Evolutionary conservation across 37 sponge, comb jelly and placozoan genomes (phyloP), one percentile per base, ranked within the genome.

Genomic region (Hexactinellida sp.): DNA sequence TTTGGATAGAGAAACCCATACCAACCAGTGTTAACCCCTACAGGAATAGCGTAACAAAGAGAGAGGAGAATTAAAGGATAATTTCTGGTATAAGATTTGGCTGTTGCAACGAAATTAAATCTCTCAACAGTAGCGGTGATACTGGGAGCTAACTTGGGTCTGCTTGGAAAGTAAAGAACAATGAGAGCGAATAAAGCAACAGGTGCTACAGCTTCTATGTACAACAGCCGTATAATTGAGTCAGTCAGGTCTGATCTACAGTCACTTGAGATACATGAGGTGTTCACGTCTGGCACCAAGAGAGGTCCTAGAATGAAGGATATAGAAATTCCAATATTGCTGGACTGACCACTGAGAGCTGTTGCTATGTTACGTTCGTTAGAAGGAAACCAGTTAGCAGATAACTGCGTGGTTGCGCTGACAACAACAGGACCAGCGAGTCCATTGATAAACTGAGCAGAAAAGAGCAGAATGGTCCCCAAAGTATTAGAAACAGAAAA

Each of bases 21-120:
- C 76, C 76, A 63, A n/a, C 76, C 76, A 63, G 30, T n/a, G 34
- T 63, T 63, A 10, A 63, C 76, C 76, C 76, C 76, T n/a, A 63
- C 76, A 63, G 76, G 76, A 32, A 63, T 63, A 63, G 76, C 76
- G 34, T 63, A 63, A 23, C 76, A 63, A 23, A 63, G 76, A 63
- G 76, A 63, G 25, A 63, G 76, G 30, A 63, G 76, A 63, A 63
- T 63, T 1, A 63, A 23, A 63, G 76, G 76, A 23, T 63, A 63
- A 28, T 63, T 63, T 3, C 76, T 7, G 76, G 30, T 21, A n/a
- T 63, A 63, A 28, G 28, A 63, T n/a, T 63, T 63, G 28, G 13
- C 34, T 63, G 76, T 63, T 25, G 76, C 25, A 32, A 63, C 30
- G 13, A 63, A 63, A 10, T 63, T 10, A 3, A 63, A n/a, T 63